These are phyloP conservation scores for Tipula lateralis DNA, from an alignment of 2,888 invertebrate species.

Conservation along the genomic window DNA sequence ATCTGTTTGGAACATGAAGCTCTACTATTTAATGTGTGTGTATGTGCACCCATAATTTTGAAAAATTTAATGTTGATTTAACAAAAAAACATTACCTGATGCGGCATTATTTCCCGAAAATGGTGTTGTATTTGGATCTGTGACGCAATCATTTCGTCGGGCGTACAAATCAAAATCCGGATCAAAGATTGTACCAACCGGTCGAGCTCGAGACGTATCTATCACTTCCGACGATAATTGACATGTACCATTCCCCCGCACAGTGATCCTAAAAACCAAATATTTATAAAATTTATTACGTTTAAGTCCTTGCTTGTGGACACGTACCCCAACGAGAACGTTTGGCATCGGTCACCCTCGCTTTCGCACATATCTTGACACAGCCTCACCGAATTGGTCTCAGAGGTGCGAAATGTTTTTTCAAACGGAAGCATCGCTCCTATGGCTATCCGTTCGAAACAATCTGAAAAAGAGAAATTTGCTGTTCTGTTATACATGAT, in stretches of 20 bases:
- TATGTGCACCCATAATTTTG: not conserved
- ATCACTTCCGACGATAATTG: slow-evolving; percentile 52
- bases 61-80: not conserved
- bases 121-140: slow-evolving; percentile 37
- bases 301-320: slow-evolving; percentile 28
- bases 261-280: slow-evolving; percentile 55
- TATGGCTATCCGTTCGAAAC: slow-evolving; percentile 60
- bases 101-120: not conserved
- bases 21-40: not conserved
- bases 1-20: not conserved
- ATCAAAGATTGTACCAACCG: slow-evolving; percentile 53
- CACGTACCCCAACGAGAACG: slow-evolving; percentile 60
- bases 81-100: not conserved
- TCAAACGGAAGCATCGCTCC: slow-evolving; percentile 57
- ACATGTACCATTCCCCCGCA: slow-evolving; percentile 60
- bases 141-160: slow-evolving; percentile 53
- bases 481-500: slow-evolving; percentile 34
- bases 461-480: slow-evolving; percentile 48
- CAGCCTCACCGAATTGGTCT: slow-evolving; percentile 56
- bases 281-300: not conserved
- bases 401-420: slow-evolving; percentile 58
- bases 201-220: slow-evolving; percentile 50
- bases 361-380: slow-evolving; percentile 61
- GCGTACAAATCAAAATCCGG: slow-evolving; percentile 61
- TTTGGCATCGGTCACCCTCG: slow-evolving; percentile 57